Base-by-base conservation (phyloP, 2,113 vertebrate genomes). In the Bombycilla garrulus region DNA sequence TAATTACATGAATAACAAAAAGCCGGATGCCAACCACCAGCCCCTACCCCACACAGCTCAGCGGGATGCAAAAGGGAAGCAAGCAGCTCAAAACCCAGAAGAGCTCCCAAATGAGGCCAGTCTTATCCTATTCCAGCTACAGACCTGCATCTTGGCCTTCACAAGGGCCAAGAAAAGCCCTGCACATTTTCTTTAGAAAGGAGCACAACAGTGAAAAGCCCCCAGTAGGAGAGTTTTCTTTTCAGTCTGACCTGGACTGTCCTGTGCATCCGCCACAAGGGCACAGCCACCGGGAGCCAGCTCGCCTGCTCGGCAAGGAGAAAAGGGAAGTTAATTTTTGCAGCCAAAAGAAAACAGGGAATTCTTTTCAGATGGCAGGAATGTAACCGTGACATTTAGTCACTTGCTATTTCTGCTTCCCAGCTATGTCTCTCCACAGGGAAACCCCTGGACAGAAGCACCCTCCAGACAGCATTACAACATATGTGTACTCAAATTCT, bases 321-420 rank as follows among this genome's bases (percentile, higher is more conserved):
- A 90, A 94, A 95, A 81, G 81, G 86, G 93, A 95, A 96, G 93
- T 94, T 91, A 64, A 85, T 94, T 93, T 85, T 95, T 18, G 0
- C 84, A 85, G 94, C 91, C 94, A 95, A 87, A 92, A 93, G 83
- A 92, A 93, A 96, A 91, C n/a, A 79, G 83, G 86, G 95, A 96
- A 79, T 45, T 96, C 83, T 85, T 95, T 96, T 95, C 86, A 93
- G 70, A 92, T 64, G 89, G 91, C 86, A 89, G 72, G 61, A 92
- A 91, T 84, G 45, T 83, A 86, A 88, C 90, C 15, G 7, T 95
- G 90, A 93, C 15, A 15, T 88, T 95, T 71, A 96, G 86, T 95
- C 86, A 79, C 86, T 97, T 48, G 73, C 64, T 92, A 80, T 91
- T 95, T 60, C 86, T 92, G 77, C 81, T 94, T 92, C 86, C 69